Evolutionary conservation across 2,797 vertebrate genomes (phyloP).

Genomic region (Pelochelys cantorii): DNA sequence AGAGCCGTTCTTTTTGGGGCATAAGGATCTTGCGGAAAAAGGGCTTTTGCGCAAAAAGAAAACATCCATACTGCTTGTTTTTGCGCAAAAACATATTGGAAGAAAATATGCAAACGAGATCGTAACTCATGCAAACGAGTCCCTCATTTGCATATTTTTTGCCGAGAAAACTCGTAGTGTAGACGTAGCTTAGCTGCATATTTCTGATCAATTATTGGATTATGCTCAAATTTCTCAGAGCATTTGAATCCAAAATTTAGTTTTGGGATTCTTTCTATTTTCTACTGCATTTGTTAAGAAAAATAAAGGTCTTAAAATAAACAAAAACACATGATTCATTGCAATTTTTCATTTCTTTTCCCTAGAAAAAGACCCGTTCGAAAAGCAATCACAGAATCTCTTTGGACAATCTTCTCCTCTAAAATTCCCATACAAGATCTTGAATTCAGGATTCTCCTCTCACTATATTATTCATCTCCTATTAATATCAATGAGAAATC

Average conservation of each 20-base stretch:
- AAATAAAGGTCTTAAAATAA: neutral
- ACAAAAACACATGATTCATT: neutral
- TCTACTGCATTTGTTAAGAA: neutral
- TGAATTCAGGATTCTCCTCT: neutral
- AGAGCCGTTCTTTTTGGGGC: too few relatives aligned
- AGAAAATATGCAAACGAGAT: too few relatives aligned
- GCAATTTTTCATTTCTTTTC: neutral
- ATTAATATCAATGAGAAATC: neutral
- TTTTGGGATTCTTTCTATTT: neutral
- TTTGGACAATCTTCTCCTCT: neutral
- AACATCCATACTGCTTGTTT: too few relatives aligned
- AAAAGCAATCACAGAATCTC: neutral
- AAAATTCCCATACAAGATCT: neutral
- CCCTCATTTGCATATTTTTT: too few relatives aligned
- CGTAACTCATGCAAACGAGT: too few relatives aligned
- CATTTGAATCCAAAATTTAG: neutral
- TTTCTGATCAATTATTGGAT: neutral
- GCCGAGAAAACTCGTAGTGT: too few relatives aligned
- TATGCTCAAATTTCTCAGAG: neutral
- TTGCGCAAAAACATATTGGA: too few relatives aligned
- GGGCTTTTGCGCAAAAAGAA: too few relatives aligned
- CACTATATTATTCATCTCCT: neutral
- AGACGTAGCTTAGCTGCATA: neutral
- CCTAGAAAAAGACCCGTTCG: neutral
- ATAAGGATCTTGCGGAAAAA: too few relatives aligned